Conservation (phyloP, 2,113 vertebrate genomes). For the Peromyscus maniculatus region DNA sequence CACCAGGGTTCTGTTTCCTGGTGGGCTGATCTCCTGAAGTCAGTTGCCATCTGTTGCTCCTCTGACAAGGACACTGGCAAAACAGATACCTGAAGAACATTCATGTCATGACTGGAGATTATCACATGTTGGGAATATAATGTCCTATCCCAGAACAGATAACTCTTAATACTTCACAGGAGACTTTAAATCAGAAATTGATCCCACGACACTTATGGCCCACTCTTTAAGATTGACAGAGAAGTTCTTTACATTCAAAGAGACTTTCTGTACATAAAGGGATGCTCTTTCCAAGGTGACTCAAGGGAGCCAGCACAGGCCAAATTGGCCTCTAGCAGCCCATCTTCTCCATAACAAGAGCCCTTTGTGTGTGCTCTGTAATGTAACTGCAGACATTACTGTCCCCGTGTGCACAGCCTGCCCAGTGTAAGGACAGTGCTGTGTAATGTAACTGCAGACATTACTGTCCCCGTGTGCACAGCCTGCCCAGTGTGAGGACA, state of each 20-base stretch:
- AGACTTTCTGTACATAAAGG: neutral
- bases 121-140: too few relatives aligned
- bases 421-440: too few relatives aligned
- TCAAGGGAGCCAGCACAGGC: neutral
- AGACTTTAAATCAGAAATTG: constrained; percentile 71
- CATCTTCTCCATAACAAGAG: fast-evolving
- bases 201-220: constrained; percentile 19
- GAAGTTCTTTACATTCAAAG: neutral
- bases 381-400: too few relatives aligned
- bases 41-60: too few relatives aligned
- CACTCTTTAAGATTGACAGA: neutral
- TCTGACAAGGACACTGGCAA: too few relatives aligned
- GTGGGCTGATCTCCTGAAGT: too few relatives aligned
- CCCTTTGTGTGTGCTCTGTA: neutral
- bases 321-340: neutral
- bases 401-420: too few relatives aligned
- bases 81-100: neutral
- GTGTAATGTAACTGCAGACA: neutral
- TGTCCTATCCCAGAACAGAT: too few relatives aligned
- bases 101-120: neutral
- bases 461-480: fast-evolving
- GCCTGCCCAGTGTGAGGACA: too few relatives aligned
- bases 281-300: neutral
- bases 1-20: too few relatives aligned
- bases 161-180: neutral